Percentiles rank a stretch among this genome's conserved stretches.
Conservation (phyloP, 1,140 invertebrate species). For the Drosophila busckii region DNA sequence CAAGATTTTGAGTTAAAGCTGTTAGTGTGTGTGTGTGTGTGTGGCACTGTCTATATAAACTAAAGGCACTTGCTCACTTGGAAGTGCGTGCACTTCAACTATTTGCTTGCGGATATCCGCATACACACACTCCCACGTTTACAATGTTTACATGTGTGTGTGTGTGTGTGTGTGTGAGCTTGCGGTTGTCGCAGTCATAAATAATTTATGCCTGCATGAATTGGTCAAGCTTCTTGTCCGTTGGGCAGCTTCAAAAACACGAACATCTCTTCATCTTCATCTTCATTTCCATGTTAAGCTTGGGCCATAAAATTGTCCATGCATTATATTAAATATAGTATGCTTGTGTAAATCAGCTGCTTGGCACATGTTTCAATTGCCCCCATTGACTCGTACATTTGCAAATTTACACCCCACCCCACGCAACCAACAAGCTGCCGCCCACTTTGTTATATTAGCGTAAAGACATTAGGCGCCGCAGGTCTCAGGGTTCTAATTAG, state of each 20-base stretch:
- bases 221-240: conserved; percentile 52
- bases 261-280: conserved; percentile 45
- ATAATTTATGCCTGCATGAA: conserved; percentile 72
- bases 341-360: conserved; percentile 53
- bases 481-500: conserved; percentile 31
- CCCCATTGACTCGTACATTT: conserved; percentile 12
- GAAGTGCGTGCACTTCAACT: conserved; percentile 13
- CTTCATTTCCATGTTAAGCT: conserved; percentile 71
- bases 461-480: conserved; percentile 50
- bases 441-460: conserved; percentile 26
- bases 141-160: conserved; percentile 45
- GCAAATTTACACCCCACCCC: conserved; percentile 41
- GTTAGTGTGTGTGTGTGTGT: too few species aligned
- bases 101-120: conserved; percentile 23
- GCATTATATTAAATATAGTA: conserved; percentile 12
- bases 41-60: conserved; percentile 5
- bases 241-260: conserved; percentile 25
- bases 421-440: conserved; percentile 26
- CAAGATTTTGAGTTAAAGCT: neutral
- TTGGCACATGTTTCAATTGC: conserved; percentile 52
- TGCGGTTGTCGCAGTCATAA: conserved; percentile 61
- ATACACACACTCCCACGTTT: conserved; percentile 5
- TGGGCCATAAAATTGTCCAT: conserved; percentile 14
- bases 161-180: too few species aligned
- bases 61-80: conserved; percentile 18